Evolutionary conservation across 2,888 invertebrate genomes (phyloP), one percentile per base, ranked within the genome.

Genomic region (Chaetogeoica ovagalla): DNA sequence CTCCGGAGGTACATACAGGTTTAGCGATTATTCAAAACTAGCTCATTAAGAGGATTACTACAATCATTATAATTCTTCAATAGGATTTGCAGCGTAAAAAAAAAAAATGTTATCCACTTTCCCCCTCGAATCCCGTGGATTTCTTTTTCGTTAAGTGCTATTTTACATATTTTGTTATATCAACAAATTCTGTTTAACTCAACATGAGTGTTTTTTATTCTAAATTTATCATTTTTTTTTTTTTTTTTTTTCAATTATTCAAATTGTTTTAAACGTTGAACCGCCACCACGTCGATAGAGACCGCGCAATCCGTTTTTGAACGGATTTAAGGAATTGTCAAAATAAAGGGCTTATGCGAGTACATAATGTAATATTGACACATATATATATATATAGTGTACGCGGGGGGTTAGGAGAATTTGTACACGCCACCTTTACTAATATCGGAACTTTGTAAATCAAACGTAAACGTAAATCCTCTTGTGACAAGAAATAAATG

Each of bases 381-480:
- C n/a, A n/a, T n/a, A n/a, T n/a, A n/a, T n/a, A n/a, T n/a, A n/a
- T n/a, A n/a, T 55, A 19, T 55, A 13, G 17, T 9, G 59, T 11
- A 13, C 17, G 17, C 57, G 43, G 23, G n/a, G 30, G 43, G 52
- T 60, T 48, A 2, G 30, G 30, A n/a, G 30, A 68, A 62, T 69
- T 77, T 77, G 69, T 77, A 68, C 39, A 65, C 23, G 30, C 43
- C 59, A 59, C 68, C 57, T 17, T 43, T 57, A 66, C 59, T 2
- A 13, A 66, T 52, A 17, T 77, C 21, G 9, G 21, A 76, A 43
- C 30, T 48, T n/a, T 15, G 57, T 69, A 77, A 69, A 69, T 77
- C 59, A 52, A 77, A 77, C 23, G 23, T 52, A 77, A 60, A 69
- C 21, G 37, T 69, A 57, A 69, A 77, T 60, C 69, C 57, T 59